Evolutionary conservation across 2,113 vertebrate genomes (phyloP), one percentile per base, ranked within the genome.

Genomic region (Ammodytes marinus): DNA sequence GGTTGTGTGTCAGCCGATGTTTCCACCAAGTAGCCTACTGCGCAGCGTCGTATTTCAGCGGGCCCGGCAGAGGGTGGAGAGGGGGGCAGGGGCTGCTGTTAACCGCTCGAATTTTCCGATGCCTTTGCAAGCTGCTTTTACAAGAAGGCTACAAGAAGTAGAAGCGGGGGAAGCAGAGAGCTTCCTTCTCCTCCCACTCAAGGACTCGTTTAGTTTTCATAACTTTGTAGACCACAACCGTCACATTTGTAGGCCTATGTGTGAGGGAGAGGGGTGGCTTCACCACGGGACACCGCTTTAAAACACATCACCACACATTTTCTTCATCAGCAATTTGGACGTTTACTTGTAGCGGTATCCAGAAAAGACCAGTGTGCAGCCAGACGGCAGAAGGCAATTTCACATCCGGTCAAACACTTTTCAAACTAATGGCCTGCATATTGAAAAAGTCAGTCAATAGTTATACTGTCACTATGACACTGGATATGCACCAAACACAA

Each of bases 41-140:
- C 1, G 10, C 39, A 43, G 72, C 60, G 65, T 83, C 60, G 58
- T 78, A 19, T 81, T 70, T 81, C 79, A 79, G 74, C 27, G 17
- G 54, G 45, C 42, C 52, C 0, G 2, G 47, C 42, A 9, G 63
- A 19, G 47, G 47, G n/a, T 27, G 45, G 74, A 46, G 14, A 19
- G 59, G 47, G 47, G 52, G 80, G 76, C 6, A 6, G 59, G 50
- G 58, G 42, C 65, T 17, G 70, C 59, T 59, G 27, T 15, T 49
- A 39, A 77, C 58, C 27, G 66, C 69, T 74, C 63, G 40, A 6
- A 80, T 80, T 89, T 89, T 88, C 90, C 87, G 87, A 86, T 52
- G 46, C 47, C 42, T 60, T 47, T 15, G 46, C 53, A 13, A 37
- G 50, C 65, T 39, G 74, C 42, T 60, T 69, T 65, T 19, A 60